Conservation (phyloP, 2,888 invertebrate species). For the Drosophila yooni region DNA sequence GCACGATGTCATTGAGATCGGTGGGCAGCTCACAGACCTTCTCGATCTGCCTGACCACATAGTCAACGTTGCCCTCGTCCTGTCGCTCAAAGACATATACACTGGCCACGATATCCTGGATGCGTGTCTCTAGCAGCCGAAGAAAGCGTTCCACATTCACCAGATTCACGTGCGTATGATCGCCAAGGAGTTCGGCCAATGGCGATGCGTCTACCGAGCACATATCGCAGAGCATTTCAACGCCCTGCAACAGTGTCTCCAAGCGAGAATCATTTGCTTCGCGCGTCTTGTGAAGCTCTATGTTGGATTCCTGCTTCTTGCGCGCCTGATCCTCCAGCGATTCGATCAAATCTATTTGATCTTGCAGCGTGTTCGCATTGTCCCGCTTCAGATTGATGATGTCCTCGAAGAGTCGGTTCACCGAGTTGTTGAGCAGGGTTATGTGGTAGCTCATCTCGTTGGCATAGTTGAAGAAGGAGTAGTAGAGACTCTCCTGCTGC, state of each 20-base stretch:
- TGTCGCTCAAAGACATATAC: constrained; percentile 84
- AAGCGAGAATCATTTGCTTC: constrained; percentile 71
- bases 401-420: constrained; percentile 81
- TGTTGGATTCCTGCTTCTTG: constrained; percentile 67
- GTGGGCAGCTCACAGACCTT: constrained; percentile 84
- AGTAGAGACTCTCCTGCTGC: constrained; percentile 84
- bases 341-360: constrained; percentile 74
- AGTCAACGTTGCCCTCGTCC: constrained; percentile 59
- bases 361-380: constrained; percentile 68
- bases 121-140: constrained; percentile 86
- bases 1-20: constrained; percentile 85
- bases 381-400: constrained; percentile 72
- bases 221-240: constrained; percentile 83
- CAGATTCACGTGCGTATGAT: constrained; percentile 87
- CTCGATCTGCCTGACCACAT: constrained; percentile 81
- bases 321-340: constrained; percentile 66
- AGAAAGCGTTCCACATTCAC: constrained; percentile 87
- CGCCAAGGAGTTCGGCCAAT: constrained; percentile 86
- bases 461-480: constrained; percentile 84
- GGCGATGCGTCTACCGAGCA: constrained; percentile 86
- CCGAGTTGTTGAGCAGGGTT: constrained; percentile 80
- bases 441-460: constrained; percentile 84
- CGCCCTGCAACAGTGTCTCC: constrained; percentile 71
- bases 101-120: constrained; percentile 86
- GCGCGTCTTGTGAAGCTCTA: constrained; percentile 51